Percentiles rank a stretch among this genome's conserved stretches.
phyloP scores from a whole-genome alignment of 2,888 invertebrate species.

The Aphrophora alni region DNA sequence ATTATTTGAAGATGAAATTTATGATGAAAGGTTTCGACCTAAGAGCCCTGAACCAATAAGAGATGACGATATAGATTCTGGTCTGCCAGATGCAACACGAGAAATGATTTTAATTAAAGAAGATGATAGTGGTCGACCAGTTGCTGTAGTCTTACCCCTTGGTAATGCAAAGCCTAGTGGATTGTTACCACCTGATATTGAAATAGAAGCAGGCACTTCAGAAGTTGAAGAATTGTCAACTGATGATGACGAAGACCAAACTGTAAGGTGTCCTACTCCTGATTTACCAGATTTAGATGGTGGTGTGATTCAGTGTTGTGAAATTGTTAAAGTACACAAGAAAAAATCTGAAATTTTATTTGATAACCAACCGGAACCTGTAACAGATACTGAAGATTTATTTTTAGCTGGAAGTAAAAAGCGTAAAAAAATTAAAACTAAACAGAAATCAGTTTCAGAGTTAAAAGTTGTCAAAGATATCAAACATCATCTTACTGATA shows the following conservation, averaged over 20 bases:
- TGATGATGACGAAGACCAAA: slow-evolving; percentile 52
- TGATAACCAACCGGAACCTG: slow-evolving; percentile 53
- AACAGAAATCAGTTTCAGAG: slow-evolving; percentile 50
- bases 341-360: slow-evolving; percentile 48
- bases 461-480: slow-evolving; percentile 31
- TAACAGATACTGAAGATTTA: slow-evolving; percentile 62
- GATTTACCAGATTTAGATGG: slow-evolving; percentile 52
- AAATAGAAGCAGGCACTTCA: slow-evolving; percentile 38
- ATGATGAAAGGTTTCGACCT: slow-evolving; percentile 48
- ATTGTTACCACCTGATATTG: slow-evolving; percentile 36
- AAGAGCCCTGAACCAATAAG: slow-evolving; percentile 37
- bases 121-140: slow-evolving; percentile 58
- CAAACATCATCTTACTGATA: slow-evolving; percentile 38
- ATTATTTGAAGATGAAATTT: slow-evolving; percentile 54
- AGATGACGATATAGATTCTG: slow-evolving; percentile 47
- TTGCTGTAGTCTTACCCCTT: slow-evolving; percentile 60
- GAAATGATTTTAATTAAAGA: slow-evolving; percentile 59
- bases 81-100: slow-evolving; percentile 59
- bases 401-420: slow-evolving; percentile 53
- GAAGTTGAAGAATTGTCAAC: slow-evolving; percentile 55
- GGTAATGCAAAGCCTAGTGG: slow-evolving; percentile 52
- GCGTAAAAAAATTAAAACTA: slow-evolving; percentile 49
- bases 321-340: slow-evolving; percentile 48
- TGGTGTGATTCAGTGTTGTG: slow-evolving; percentile 50
- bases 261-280: slow-evolving; percentile 44